A percentile compares a stretch with the other conserved stretches of the same genome.
Evolutionary conservation across 2,113 vertebrate genomes (phyloP).

Genomic region (Erpornis zantholeuca): DNA sequence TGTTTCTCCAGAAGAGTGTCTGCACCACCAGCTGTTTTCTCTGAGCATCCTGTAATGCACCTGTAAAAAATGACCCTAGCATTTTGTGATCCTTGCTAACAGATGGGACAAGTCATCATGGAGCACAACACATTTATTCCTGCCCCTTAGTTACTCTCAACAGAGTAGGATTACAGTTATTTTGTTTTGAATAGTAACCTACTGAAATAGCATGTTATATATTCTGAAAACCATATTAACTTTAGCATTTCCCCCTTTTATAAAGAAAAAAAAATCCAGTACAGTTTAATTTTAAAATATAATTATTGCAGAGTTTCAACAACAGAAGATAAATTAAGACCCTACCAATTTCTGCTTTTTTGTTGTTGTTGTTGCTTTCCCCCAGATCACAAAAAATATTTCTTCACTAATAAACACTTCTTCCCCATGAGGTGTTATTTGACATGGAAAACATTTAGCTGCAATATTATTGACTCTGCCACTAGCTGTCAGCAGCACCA

Average conservation of each 20-base stretch:
- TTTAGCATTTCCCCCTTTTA: not conserved
- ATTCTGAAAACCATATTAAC: not conserved
- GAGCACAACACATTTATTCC: not conserved
- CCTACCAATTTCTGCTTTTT: not conserved
- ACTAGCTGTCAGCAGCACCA: constrained; percentile 8
- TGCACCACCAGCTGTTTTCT: not conserved
- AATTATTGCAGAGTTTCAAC: not conserved
- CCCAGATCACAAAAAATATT: not conserved
- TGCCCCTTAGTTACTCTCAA: not conserved
- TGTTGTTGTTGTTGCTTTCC: not conserved
- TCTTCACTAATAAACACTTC: not conserved
- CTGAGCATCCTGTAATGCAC: not conserved
- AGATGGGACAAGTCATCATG: not conserved
- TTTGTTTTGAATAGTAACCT: not conserved
- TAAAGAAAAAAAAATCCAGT: not conserved
- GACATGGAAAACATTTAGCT: constrained; percentile 2
- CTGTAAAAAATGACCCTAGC: not conserved
- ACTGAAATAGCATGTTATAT: not conserved
- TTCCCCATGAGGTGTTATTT: not conserved
- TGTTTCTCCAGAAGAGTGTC: not conserved
- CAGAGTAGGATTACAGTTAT: not conserved
- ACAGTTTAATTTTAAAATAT: not conserved
- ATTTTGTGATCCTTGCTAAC: not conserved
- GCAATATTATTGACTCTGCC: not conserved
- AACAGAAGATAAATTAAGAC: not conserved